Base-by-base conservation (phyloP, 2,888 invertebrate genomes). In the Hemaris fuciformis region DNA sequence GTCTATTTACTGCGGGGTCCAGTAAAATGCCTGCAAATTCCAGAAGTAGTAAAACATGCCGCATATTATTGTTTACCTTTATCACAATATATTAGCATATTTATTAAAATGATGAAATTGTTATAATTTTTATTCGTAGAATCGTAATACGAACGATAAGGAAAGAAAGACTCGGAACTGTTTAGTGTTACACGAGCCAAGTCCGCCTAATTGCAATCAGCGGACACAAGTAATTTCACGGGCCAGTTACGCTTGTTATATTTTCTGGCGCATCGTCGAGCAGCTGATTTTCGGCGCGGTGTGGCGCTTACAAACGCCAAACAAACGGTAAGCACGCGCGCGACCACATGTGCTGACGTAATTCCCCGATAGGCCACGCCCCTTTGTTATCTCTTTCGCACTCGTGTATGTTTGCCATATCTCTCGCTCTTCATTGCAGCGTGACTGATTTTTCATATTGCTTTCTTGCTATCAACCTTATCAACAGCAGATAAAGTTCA, bases 241-340 rank as follows among this genome's bases (percentile, higher is more conserved):
- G 64, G 64, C 60, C 20, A 64, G 67, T 63, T 66, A 65, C 74
- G 75, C 66, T 67, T 65, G 68, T 71, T 73, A 73, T 82, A 85
- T 83, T 84, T 83, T 80, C 72, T 82, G 72, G 42, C 57, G 45
- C 57, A 57, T 45, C 57, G 75, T 70, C 66, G 69, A 87, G 83
- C 91, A 91, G 91, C 91, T 91, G 91, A 90, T 90, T 88, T 85
- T 87, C 79, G 83, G 84, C 85, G 84, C 78, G 83, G 84, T 85
- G 84, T 87, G 81, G 85, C 83, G 83, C 84, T 82, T 76, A 76
- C 76, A 74, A 75, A 80, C 76, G 77, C 79, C 76, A 84, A 84
- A 85, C 85, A 83, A 83, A 83, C 82, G 71, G 68, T 69, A 71
- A 77, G 77, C 85, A 84, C 83, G 85, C 87, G 85, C 82, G 72